Base-by-base conservation (phyloP, 1,140 invertebrate genomes). In the Bombus pyrosoma region DNA sequence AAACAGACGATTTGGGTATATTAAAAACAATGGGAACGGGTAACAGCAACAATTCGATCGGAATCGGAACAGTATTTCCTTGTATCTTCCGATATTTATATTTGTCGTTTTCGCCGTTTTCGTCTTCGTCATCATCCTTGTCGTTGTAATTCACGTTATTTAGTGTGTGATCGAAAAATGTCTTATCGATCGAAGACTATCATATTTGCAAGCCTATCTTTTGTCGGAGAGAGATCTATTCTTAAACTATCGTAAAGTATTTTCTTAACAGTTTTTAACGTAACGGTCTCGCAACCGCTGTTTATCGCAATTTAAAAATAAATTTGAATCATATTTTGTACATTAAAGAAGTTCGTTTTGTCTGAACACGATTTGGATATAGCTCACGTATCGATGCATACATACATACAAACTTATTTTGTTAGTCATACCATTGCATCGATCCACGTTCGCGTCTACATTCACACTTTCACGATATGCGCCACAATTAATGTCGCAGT, bases 291-390 rank as follows among this genome's bases (percentile, higher is more conserved):
- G n/a, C 3, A 68, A 83, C 68, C 64, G 25, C 47, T 53, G 28
- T 69, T 84, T 32, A 80, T 78, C 68, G 62, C 64, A 81, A 86
- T 89, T 89, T 86, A 92, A 93, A 92, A 93, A 92, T 93, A 91
- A 92, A 91, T 90, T 92, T 91, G 15, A 90, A 74, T 80, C 22
- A 59, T 81, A 88, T 84, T 91, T 93, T 92, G 92, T 93, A 93
- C 90, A 92, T 91, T 87, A 72, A 85, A 82, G 86, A 90, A 90
- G 78, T 87, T 90, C 53, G 74, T 86, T 74, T 81, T 25, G 37
- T 62, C 69, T 88, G 86, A 89, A 89, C 86, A 89, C 86, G 47
- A 32, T 80, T 87, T 85, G 34, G 47, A 84, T 78, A 87, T 86
- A 69, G 73, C 59, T 76, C 71, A 62, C 47, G 72, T 43, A 72